Conservation (phyloP, 2,888 invertebrate genomes). For the Hoplodrina blanda region DNA sequence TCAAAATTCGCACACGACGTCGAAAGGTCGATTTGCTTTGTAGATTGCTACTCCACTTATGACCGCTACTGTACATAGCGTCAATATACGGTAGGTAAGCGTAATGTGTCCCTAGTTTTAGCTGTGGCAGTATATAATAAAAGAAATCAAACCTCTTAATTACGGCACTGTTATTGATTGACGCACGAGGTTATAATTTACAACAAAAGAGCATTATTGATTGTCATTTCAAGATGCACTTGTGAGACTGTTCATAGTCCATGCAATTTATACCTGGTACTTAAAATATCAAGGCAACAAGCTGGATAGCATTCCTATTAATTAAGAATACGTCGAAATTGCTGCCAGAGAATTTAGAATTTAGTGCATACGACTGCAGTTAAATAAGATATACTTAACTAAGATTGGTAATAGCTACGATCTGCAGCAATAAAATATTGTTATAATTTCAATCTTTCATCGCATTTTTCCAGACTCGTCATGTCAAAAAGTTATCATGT, state of each 20-base stretch:
- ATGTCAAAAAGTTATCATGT: slow-evolving; percentile 9
- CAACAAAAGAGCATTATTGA: slow-evolving; percentile 10
- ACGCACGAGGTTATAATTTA: slow-evolving; percentile 16
- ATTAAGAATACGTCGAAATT: no score
- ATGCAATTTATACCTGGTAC: slow-evolving; percentile 3
- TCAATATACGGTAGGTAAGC: no score
- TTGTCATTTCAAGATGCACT: slow-evolving; percentile 14
- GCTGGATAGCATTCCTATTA: background rate
- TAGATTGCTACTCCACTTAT: no score
- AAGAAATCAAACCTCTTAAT: slow-evolving; percentile 30
- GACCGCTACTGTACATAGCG: no score
- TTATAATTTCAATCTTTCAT: background rate
- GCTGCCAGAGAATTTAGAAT: no score
- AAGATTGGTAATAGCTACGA: no score
- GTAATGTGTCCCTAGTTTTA: no score
- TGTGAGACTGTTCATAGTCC: background rate
- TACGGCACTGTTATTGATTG: slow-evolving; percentile 18
- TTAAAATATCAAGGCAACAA: background rate
- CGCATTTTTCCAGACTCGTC: background rate
- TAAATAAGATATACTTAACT: no score
- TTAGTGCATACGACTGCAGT: no score
- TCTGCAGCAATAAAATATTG: no score
- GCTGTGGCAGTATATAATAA: background rate
- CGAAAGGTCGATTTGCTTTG: no score
- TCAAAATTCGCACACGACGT: no score